Percentiles rank a stretch among this genome's conserved stretches.
phyloP scores from a whole-genome alignment of 2,113 vertebrate genomes.

The Bubalus kerabau region DNA sequence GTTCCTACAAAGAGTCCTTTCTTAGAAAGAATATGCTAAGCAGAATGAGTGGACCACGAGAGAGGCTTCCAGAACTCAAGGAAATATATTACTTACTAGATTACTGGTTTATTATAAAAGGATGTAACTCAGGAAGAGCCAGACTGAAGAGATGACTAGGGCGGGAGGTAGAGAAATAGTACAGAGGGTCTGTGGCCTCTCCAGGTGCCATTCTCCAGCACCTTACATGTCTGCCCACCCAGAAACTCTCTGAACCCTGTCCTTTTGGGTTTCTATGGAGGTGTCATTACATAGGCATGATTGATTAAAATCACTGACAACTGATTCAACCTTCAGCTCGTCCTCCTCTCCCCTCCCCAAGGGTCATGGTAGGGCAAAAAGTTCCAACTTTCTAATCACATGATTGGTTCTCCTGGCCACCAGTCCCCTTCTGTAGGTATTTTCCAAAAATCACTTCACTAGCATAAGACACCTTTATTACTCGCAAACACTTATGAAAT shows the following conservation, averaged over 20 bases:
- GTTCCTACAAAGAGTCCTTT: not conserved
- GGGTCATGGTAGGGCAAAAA: not conserved
- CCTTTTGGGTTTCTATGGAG: not conserved
- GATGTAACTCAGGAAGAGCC: not conserved
- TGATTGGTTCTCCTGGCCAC: not conserved
- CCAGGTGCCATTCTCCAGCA: not conserved
- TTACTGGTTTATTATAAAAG: not conserved
- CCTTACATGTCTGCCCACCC: not conserved
- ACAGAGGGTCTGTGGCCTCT: not conserved
- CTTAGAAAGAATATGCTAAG: not conserved
- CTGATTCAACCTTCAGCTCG: not conserved
- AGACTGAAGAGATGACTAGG: not conserved
- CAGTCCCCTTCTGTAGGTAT: not conserved
- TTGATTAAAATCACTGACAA: not conserved
- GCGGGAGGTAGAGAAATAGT: not conserved
- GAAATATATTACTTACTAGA: not conserved
- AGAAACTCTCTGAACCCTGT: not conserved
- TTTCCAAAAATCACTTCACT: not conserved
- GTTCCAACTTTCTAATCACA: not conserved
- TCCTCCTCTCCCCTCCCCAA: not conserved
- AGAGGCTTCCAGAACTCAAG: not conserved
- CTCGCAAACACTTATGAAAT: not conserved
- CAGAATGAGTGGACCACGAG: not conserved
- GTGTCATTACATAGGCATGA: not conserved
- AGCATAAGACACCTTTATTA: not conserved